Evolutionary conservation across 2,797 vertebrate genomes (phyloP), one percentile per base, ranked within the genome.

Genomic region (Buphagus erythrorhynchus): DNA sequence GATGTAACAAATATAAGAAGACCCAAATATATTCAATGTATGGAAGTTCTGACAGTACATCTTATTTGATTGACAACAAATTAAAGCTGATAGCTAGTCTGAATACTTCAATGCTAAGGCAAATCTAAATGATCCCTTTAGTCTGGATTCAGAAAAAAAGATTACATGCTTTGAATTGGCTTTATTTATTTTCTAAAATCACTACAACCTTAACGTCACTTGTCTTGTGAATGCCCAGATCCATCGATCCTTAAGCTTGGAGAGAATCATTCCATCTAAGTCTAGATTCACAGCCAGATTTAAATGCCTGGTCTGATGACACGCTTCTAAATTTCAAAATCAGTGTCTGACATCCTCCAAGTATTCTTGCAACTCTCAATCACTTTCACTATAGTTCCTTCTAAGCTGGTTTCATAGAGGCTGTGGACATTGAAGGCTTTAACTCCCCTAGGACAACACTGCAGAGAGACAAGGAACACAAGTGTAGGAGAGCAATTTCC

Each of bases 171-270:
- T 82, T 16, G 29, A 28, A 52, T 28, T 73, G 9, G 28, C 51
- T 82, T 86, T 79, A 76, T 86, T 85, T 79, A 48, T 58, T 61
- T 90, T 91, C 33, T 74, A 62, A 82, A 57, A 71, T 46, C 59
- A 66, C 52, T 45, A 80, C 19, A 87, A 68, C 31, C 8, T 68
- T 61, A 76, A 33, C 6, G 25, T 48, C 38, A 62, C 26, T 13
- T 45, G 11, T 26, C 36, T 26, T 62, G 16, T 24, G 45, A 93
- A 62, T 52, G 28, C 11, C 9, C 28, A 36, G 68, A 72, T 66
- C 13, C 43, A 84, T 40, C 0, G 0, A 57, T 52, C 18, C 21
- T 73, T 69, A 77, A 58, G 3, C 12, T n/a, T 52, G 31, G 7
- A 29, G 6, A 66, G 18, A 89, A 75, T 29, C 0, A 52, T 51